phyloP scores from a whole-genome alignment of 2,888 invertebrate species.

The Pandemis corylana region DNA sequence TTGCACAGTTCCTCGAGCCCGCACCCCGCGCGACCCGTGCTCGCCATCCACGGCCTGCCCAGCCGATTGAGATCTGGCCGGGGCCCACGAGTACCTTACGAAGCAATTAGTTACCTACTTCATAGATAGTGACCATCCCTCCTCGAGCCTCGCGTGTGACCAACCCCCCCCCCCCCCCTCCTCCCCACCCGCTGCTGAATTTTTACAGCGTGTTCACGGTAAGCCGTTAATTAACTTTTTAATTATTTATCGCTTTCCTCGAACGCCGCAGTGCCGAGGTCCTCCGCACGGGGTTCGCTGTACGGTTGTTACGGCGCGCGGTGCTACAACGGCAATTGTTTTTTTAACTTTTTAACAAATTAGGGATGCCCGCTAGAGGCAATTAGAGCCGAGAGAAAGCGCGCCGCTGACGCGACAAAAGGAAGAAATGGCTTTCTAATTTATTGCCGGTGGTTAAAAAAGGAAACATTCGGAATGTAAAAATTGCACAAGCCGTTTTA shows the following conservation, averaged over 20 bases:
- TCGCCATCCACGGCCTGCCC: neutral
- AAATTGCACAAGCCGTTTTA: slow-evolving; percentile 58
- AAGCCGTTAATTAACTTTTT: slow-evolving; percentile 47
- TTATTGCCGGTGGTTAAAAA: slow-evolving; percentile 66
- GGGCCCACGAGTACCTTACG: too few species aligned
- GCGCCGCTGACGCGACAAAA: slow-evolving; percentile 53
- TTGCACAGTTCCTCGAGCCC: slow-evolving; percentile 3
- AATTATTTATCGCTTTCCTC: slow-evolving; percentile 48
- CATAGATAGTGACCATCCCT: neutral
- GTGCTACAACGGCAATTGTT: slow-evolving; percentile 19
- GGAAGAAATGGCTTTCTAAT: slow-evolving; percentile 69
- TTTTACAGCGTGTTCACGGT: slow-evolving; percentile 47
- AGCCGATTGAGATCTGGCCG: too few species aligned
- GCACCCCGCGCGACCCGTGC: neutral
- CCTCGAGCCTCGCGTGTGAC: slow-evolving; percentile 13
- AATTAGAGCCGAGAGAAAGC: slow-evolving; percentile 66
- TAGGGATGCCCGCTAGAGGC: slow-evolving; percentile 54
- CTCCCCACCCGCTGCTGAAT: slow-evolving; percentile 39
- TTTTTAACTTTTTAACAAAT: slow-evolving; percentile 44
- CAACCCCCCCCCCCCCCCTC: slow-evolving; percentile 7
- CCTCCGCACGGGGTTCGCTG: slow-evolving; percentile 37
- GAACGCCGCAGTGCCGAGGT: slow-evolving; percentile 39
- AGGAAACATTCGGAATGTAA: slow-evolving; percentile 61
- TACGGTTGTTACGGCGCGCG: slow-evolving; percentile 41
- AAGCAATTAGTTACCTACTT: neutral